Evolutionary conservation across 2,797 vertebrate species (phyloP).

Genomic region (Cottoperca gobio): DNA sequence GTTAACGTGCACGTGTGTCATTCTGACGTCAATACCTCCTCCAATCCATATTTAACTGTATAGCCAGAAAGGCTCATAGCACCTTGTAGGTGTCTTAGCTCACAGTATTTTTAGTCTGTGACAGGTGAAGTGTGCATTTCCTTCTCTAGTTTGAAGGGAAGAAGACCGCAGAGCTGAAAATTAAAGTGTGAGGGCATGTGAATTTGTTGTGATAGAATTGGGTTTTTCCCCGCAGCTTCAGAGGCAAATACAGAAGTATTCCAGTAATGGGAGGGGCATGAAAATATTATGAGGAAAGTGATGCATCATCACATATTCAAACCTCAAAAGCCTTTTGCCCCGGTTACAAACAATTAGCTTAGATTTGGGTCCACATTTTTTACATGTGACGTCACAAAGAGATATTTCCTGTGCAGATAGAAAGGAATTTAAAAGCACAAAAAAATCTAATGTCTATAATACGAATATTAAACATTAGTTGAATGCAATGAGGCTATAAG

Average conservation of each 20-base stretch:
- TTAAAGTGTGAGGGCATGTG: not conserved
- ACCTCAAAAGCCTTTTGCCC: not conserved
- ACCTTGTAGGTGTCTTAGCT: slow-evolving; percentile 74
- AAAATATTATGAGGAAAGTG: slow-evolving; percentile 23
- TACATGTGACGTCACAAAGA: not conserved
- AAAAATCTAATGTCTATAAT: not conserved
- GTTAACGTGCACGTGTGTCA: slow-evolving; percentile 28
- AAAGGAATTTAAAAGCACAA: not conserved
- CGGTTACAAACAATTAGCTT: not conserved
- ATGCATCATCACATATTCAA: slow-evolving; percentile 13
- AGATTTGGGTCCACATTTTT: not conserved
- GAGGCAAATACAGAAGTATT: not conserved
- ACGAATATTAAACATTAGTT: not conserved
- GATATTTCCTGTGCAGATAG: not conserved
- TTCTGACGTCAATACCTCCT: slow-evolving; percentile 82
- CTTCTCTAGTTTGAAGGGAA: slow-evolving; percentile 5
- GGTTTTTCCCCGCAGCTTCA: slow-evolving; percentile 5
- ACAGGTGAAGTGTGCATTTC: slow-evolving; percentile 61
- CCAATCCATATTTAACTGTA: slow-evolving; percentile 72
- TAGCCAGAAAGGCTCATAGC: slow-evolving; percentile 64
- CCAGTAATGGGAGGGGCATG: slow-evolving; percentile 11
- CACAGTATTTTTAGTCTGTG: slow-evolving; percentile 65
- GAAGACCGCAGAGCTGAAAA: not conserved
- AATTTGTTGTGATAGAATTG: slow-evolving; percentile 3
- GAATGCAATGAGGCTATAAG: not conserved